Percentiles rank a stretch among this genome's conserved stretches.
Conservation (phyloP, 2,113 vertebrate genomes). For the Elephantulus edwardii region DNA sequence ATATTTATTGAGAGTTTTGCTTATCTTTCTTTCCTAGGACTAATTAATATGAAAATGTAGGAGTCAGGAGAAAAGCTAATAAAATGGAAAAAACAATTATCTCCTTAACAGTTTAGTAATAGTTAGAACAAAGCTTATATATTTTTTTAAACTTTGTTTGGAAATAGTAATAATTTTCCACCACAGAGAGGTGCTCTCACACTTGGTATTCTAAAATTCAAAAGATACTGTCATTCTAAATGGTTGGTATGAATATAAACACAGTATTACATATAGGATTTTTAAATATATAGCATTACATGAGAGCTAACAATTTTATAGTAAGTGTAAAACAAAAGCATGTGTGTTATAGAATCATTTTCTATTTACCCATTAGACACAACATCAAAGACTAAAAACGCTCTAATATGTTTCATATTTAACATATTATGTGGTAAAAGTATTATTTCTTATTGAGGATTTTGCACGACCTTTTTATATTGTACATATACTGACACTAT, state of each 20-base stretch:
- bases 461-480: neutral
- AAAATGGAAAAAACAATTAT: neutral
- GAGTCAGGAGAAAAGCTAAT: neutral
- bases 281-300: neutral
- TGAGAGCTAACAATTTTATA: neutral
- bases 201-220: neutral
- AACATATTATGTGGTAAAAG: neutral
- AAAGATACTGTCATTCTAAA: neutral
- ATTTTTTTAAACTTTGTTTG: too few species aligned
- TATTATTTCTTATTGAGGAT: neutral
- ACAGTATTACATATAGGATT: neutral
- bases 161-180: neutral
- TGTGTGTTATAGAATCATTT: neutral
- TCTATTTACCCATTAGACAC: fast-evolving
- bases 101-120: neutral
- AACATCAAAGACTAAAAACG: neutral
- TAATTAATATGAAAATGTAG: neutral
- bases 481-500: neutral
- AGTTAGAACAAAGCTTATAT: fast-evolving
- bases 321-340: neutral
- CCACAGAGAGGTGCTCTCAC: conserved; percentile 47
- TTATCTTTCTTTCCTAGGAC: neutral
- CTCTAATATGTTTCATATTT: neutral
- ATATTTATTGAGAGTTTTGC: neutral
- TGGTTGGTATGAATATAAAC: neutral